Evolutionary conservation across 1,140 invertebrate genomes (phyloP), one percentile per base, ranked within the genome.

Genomic region (Hypothenemus hampei): DNA sequence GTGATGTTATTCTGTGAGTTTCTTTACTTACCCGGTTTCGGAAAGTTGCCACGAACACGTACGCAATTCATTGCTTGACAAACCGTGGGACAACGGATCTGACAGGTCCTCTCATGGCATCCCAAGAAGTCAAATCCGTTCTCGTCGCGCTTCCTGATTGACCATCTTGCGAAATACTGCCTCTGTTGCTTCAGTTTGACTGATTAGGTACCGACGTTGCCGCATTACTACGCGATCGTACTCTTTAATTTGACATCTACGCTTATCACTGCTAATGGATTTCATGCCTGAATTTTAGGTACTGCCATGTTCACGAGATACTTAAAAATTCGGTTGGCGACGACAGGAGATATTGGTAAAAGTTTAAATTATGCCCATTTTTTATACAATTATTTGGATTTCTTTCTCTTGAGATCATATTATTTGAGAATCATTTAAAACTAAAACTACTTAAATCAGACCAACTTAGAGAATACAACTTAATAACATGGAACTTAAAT

Each of bases 111-210:
- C 15, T 16, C 41, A 44, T n/a, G 23, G 21, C 18, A 37, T 48
- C 20, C 26, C 45, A 48, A 37, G 45, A 37, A 48, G 45, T 48
- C 35, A 19, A 26, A 44, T 44, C 23, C n/a, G 23, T 15, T 44
- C 29, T 19, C 8, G 40, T 21, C 21, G 45, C 13, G 29, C 33
- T 48, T 48, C 45, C 45, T 48, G 45, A 48, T 48, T 48, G 45
- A 48, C 45, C 45, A 48, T 48, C 29, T 48, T 48, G 45, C 23
- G 22, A 44, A 44, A 44, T 44, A 44, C 41, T 48, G 18, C 45
- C 20, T 16, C 45, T 33, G 31, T 18, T 18, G 45, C 26, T 22
- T 23, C 26, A 20, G 15, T 44, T 44, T 48, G 45, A 35, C 45
- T 48, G 45, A 48, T 48, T 48, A 37, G 45, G 45, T 33, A 48